Base-by-base conservation (phyloP, 2,113 vertebrate genomes). In the Ancistrus triradiatus region DNA sequence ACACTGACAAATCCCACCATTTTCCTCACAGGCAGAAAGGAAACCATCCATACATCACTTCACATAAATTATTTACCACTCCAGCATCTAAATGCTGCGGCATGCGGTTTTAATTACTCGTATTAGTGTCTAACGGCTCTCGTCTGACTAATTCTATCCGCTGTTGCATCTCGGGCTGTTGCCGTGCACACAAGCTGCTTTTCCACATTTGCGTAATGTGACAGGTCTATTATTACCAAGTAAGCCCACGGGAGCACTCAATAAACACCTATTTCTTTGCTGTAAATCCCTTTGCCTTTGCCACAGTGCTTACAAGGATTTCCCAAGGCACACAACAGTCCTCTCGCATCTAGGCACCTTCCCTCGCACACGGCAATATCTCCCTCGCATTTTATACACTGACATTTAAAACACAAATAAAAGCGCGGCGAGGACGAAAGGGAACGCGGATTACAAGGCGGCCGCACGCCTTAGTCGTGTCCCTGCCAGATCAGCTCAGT, bases 321-420 rank as follows among this genome's bases (percentile, higher is more conserved):
- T 86, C 82, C 82, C 80, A 76, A 80, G 82, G 82, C 81, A 83
- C 84, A 84, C 81, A 80, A 78, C 86, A 82, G 76, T 80, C 82
- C 82, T 66, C 43, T 33, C 31, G 38, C 69, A 15, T 68, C 69
- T 65, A 66, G 35, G 67, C 51, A 58, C 68, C 61, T 75, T 70
- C 77, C 59, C 22, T 52, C 43, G 63, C 57, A 68, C 74, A 63
- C 81, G 75, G 79, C 83, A 80, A 79, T 80, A 81, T 72, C 63
- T 73, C 65, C 40, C 73, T 67, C 69, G 70, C 77, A 74, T 85
- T 74, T 86, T 83, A 83, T 83, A 85, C 86, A 78, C 82, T 88
- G 86, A 89, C 86, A 89, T 89, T 89, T 89, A 78, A 80, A 88
- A 87, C 84, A 87, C 84, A 89, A 88, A 88, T 88, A 89, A 88